A percentile compares a stretch with the other conserved stretches of the same genome.
Conservation (phyloP, 2,113 vertebrate species). For the Limanda limanda region DNA sequence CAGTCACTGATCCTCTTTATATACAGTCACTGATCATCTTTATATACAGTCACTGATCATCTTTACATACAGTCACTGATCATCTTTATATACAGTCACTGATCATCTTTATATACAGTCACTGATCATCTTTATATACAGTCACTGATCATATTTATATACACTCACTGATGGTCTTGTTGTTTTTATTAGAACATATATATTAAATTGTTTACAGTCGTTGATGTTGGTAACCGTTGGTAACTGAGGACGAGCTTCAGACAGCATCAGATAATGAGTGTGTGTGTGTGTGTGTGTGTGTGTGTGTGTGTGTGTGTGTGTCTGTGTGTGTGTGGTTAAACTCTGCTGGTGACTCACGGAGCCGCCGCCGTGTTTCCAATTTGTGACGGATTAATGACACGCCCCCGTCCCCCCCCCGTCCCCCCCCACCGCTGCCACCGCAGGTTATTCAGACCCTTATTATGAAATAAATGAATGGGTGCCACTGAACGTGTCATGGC, state of each 20-base stretch:
- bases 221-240: background rate
- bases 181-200: background rate
- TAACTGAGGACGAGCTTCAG: background rate
- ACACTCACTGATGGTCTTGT: no score
- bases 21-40: no score
- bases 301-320: no score
- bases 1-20: no score
- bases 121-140: no score
- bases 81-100: no score
- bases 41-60: no score
- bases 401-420: background rate
- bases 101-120: no score
- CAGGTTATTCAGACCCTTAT: constrained; percentile 15
- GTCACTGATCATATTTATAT: no score
- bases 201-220: background rate
- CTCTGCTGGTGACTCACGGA: background rate
- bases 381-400: constrained; percentile 37
- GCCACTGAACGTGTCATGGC: constrained; percentile 30
- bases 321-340: constrained; percentile 12
- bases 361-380: constrained; percentile 3
- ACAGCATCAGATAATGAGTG: background rate
- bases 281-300: no score
- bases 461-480: constrained; percentile 33
- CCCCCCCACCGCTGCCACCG: background rate
- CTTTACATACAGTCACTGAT: no score